phyloP scores from a whole-genome alignment of 2,113 vertebrate genomes.

The Genyomyrus donnyi region DNA sequence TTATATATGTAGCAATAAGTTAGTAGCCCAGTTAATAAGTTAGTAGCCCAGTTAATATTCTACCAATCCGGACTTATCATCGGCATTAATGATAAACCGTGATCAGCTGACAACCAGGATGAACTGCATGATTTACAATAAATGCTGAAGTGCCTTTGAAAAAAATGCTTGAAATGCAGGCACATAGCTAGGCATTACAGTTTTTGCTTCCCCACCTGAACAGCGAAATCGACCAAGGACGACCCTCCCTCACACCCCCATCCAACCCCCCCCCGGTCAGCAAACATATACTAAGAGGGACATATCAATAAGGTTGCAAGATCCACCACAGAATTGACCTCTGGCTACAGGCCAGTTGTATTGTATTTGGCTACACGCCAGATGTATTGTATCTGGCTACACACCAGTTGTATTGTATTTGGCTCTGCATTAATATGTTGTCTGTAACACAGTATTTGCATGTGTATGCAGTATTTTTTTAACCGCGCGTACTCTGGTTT shows the following conservation, averaged over 20 bases:
- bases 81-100: background rate
- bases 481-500: background rate
- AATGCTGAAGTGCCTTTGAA: background rate
- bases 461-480: background rate
- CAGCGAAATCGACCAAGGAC: background rate
- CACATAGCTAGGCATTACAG: background rate
- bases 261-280: background rate
- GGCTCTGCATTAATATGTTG: background rate
- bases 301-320: background rate
- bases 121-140: background rate
- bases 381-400: background rate
- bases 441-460: no score
- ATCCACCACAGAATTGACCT: background rate
- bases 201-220: background rate
- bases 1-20: background rate
- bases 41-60: background rate
- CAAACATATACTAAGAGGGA: background rate
- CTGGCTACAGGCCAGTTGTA: background rate
- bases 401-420: background rate
- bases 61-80: background rate
- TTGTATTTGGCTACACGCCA: background rate
- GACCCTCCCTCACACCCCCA: background rate
- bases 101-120: background rate
- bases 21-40: background rate
- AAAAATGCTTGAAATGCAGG: background rate